A percentile compares a stretch with the other conserved stretches of the same genome.
Conservation (phyloP, 2,888 invertebrate genomes). For the Mesochorus sp. region DNA sequence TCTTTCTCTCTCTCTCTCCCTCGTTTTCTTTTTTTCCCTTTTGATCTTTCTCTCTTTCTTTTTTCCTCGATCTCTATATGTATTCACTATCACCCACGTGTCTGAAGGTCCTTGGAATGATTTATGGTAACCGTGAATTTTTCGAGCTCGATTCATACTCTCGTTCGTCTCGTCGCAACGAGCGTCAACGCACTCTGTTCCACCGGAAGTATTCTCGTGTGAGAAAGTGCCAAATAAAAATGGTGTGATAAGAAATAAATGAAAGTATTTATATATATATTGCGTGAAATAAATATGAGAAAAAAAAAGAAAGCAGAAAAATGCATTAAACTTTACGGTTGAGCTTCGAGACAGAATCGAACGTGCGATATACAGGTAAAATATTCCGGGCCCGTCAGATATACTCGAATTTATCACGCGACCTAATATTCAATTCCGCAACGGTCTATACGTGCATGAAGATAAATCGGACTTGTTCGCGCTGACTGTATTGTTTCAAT, state of each 20-base stretch:
- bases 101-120: slow-evolving; percentile 69
- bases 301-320: no score
- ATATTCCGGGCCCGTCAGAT: neutral
- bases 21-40: neutral
- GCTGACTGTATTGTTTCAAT: neutral
- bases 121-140: slow-evolving; percentile 65
- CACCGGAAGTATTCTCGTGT: no score
- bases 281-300: no score
- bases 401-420: neutral
- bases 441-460: neutral
- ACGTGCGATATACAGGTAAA: no score
- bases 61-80: slow-evolving; percentile 52
- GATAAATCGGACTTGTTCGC: neutral
- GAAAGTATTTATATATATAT: no score
- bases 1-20: slow-evolving; percentile 41
- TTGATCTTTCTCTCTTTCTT: slow-evolving; percentile 17
- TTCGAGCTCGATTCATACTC: neutral
- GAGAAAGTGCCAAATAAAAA: no score
- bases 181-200: no score
- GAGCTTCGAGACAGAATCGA: no score
- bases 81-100: slow-evolving; percentile 54
- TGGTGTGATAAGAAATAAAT: no score
- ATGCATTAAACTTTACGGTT: no score
- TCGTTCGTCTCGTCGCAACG: slow-evolving; percentile 21
- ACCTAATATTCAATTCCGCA: neutral